A percentile compares a stretch with the other conserved stretches of the same genome.
phyloP scores from a whole-genome alignment of 2,113 vertebrate species.

The Pongo abelii region DNA sequence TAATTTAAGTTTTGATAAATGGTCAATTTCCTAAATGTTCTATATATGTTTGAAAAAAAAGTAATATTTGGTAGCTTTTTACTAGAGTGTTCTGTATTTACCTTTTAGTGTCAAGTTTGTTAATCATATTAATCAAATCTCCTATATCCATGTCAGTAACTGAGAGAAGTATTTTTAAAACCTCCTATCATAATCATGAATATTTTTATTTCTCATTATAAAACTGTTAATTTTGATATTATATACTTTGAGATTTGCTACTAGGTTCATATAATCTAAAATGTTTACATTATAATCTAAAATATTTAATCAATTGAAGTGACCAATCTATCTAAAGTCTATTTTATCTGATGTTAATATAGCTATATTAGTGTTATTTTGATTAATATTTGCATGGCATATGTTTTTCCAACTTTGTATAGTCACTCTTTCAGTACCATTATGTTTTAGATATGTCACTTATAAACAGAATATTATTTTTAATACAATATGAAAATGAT shows the following conservation, averaged over 20 bases:
- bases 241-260: neutral
- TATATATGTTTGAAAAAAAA: neutral
- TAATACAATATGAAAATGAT: neutral
- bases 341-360: neutral
- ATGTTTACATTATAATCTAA: neutral
- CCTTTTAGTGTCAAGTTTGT: neutral
- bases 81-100: neutral
- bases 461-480: neutral
- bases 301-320: neutral
- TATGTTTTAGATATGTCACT: neutral
- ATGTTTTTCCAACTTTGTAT: neutral
- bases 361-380: neutral
- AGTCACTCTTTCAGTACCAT: neutral
- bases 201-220: neutral
- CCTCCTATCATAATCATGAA: neutral
- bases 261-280: neutral
- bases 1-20: slow-evolving; percentile 2
- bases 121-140: neutral
- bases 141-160: neutral
- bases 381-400: neutral
- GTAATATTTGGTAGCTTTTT: neutral
- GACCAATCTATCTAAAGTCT: neutral
- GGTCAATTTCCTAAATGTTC: neutral
- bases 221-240: neutral
- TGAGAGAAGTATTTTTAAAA: neutral